Evolutionary conservation across 1,140 invertebrate species (phyloP).

Genomic region (Harpegnathos saltator): DNA sequence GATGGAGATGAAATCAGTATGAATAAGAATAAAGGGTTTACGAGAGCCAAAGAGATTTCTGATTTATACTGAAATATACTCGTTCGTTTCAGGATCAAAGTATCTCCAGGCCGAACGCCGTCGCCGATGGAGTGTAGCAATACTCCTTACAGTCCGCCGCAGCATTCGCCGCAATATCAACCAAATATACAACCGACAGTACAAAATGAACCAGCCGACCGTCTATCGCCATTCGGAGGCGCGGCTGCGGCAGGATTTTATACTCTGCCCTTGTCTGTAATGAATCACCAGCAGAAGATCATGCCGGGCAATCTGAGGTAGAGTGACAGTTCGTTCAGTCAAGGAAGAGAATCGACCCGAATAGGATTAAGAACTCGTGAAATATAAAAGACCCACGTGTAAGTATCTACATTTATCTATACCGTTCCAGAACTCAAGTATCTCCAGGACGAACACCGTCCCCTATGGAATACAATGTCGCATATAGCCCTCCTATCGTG

Average conservation of each 20-base stretch:
- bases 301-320: slow-evolving; percentile 68
- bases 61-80: not conserved
- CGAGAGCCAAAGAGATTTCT: not conserved
- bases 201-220: slow-evolving; percentile 73
- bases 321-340: not conserved
- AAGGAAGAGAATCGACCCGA: not conserved
- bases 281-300: slow-evolving; percentile 38
- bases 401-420: slow-evolving; percentile 11
- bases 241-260: slow-evolving; percentile 39
- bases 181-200: slow-evolving; percentile 54
- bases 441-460: slow-evolving; percentile 77
- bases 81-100: slow-evolving; percentile 65
- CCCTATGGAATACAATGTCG: slow-evolving; percentile 71
- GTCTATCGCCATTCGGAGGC: slow-evolving; percentile 64
- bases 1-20: not conserved
- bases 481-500: slow-evolving; percentile 61
- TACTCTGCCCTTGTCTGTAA: slow-evolving; percentile 58
- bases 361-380: not conserved
- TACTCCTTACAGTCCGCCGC: slow-evolving; percentile 48
- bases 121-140: slow-evolving; percentile 75
- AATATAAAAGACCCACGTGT: not conserved
- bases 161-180: slow-evolving; percentile 55
- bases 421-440: slow-evolving; percentile 65
- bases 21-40: not conserved
- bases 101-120: slow-evolving; percentile 74